phyloP scores from a whole-genome alignment of 2,888 invertebrate genomes.

The Nasonia oneida region DNA sequence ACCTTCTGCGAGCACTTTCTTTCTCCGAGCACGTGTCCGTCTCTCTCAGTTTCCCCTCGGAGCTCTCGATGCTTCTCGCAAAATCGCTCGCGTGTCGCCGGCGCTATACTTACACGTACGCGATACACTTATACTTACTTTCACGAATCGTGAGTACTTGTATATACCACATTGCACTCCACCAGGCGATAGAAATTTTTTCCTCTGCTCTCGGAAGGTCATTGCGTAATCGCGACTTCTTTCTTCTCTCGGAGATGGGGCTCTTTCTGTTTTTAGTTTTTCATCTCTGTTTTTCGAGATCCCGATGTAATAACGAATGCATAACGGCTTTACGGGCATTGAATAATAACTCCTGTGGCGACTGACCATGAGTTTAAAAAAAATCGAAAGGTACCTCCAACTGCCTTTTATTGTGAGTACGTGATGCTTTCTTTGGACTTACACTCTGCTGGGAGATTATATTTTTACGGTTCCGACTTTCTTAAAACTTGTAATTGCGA shows the following conservation, averaged over 20 bases:
- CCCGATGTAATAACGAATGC: constrained; percentile 11
- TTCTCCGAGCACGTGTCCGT: constrained; percentile 69
- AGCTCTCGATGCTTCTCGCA: constrained; percentile 63
- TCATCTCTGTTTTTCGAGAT: neutral
- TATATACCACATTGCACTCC: neutral
- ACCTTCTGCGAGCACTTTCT: constrained; percentile 62
- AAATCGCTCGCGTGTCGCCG: constrained; percentile 56
- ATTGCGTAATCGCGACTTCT: constrained; percentile 58
- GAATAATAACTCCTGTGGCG: constrained; percentile 19
- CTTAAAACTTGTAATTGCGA: no score
- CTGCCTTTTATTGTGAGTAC: neutral
- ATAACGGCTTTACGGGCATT: constrained; percentile 26
- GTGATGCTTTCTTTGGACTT: neutral
- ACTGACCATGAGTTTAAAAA: neutral
- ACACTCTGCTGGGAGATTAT: neutral
- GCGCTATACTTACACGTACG: neutral
- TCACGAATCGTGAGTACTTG: constrained; percentile 53
- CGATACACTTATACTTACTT: constrained; percentile 52
- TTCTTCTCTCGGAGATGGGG: neutral
- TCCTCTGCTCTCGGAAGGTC: constrained; percentile 43
- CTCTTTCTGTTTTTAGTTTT: neutral
- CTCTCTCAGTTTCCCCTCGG: constrained; percentile 65
- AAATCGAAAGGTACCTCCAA: constrained; percentile 19
- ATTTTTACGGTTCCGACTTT: no score
- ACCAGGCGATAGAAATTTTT: constrained; percentile 36